These are phyloP conservation scores for Aphelenchoides avenae DNA, from an alignment of 1,140 invertebrate species.

Conservation along the genomic window DNA sequence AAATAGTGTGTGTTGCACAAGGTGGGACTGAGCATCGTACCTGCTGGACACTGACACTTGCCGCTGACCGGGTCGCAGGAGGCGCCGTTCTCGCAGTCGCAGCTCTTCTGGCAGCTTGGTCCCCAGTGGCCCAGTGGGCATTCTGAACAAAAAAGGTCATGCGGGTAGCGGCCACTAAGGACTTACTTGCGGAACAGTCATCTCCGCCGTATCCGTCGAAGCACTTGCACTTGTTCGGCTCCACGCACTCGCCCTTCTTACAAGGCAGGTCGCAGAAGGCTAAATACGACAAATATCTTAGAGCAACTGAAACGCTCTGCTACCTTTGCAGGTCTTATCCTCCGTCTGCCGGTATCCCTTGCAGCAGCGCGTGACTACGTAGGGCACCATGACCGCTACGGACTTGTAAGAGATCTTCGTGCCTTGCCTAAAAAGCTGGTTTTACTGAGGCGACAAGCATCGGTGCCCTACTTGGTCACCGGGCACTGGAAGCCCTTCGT, in stretches of 20 bases:
- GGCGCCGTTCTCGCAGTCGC: constrained; percentile 37
- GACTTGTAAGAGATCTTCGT: constrained; percentile 55
- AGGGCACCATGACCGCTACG: constrained; percentile 68
- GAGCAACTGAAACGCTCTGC: too few species aligned
- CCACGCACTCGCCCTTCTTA: constrained; percentile 76
- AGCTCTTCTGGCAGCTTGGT: constrained; percentile 31
- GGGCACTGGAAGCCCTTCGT: constrained; percentile 45
- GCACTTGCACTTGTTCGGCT: constrained; percentile 79
- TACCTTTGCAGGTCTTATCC: constrained; percentile 51
- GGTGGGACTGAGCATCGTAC: too few species aligned
- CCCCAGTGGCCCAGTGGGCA: constrained; percentile 43
- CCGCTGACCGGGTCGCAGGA: constrained; percentile 75
- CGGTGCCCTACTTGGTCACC: constrained; percentile 50
- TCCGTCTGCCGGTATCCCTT: constrained; percentile 70
- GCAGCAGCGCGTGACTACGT: constrained; percentile 77
- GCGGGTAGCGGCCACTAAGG: too few species aligned
- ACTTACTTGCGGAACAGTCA: constrained; percentile 65
- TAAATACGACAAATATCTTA: constrained; percentile 48
- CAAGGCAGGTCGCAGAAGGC: constrained; percentile 75
- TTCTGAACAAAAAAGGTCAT: too few species aligned
- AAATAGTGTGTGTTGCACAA: too few species aligned
- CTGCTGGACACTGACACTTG: constrained; percentile 73
- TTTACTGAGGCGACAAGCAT: too few species aligned
- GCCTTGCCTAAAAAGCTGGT: constrained; percentile 55
- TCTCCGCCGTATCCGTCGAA: constrained; percentile 79